Base-by-base conservation (phyloP, 2,888 invertebrate genomes). In the Sinodicranocentrus sp. region DNA sequence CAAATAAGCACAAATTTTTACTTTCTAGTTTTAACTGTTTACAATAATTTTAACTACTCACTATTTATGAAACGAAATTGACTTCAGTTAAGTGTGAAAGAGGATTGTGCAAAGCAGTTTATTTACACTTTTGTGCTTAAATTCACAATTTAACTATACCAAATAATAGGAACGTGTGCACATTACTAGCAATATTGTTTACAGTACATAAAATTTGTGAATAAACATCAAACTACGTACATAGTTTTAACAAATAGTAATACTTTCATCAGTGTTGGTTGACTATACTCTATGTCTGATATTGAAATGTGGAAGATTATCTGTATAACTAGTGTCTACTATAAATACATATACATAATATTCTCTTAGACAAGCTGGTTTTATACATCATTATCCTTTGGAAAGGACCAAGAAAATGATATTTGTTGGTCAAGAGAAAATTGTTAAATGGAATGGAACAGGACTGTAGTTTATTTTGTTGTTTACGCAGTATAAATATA, bases 401-500 rank as follows among this genome's bases (percentile, higher is more conserved):
- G 25, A 21, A 33, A 25, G 25, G 25, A 59, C 33, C 33, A 77
- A 65, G 52, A 21, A 44, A 52, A 26, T 23, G 67, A 54, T 68
- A 59, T 78, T n/a, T 71, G 68, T 78, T 78, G 78, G 78, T 78
- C 78, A 71, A 76, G 77, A 77, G 28, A 63, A 72, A 80, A 61
- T 61, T 78, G 78, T 43, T 80, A 72, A 80, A 80, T 80, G 79
- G 79, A 80, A 80, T 80, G 79, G 72, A 80, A 65, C 72, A 54
- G 79, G 79, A 72, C 71, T 67, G 67, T 44, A 23, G 33, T 43
- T 28, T 61, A n/a, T 26, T 61, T 6, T n/a, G 26, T 25, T 28
- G n/a, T 17, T 28, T 28, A 33, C 77, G 10, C 15, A 5, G n/a
- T 48, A 13, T 48, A 48, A 17, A 48, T 48, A n/a, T 13, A 71